Evolutionary conservation across 37 sponge, comb jelly and placozoan genomes (phyloP).

Genomic region (Ephydatia muelleri): DNA sequence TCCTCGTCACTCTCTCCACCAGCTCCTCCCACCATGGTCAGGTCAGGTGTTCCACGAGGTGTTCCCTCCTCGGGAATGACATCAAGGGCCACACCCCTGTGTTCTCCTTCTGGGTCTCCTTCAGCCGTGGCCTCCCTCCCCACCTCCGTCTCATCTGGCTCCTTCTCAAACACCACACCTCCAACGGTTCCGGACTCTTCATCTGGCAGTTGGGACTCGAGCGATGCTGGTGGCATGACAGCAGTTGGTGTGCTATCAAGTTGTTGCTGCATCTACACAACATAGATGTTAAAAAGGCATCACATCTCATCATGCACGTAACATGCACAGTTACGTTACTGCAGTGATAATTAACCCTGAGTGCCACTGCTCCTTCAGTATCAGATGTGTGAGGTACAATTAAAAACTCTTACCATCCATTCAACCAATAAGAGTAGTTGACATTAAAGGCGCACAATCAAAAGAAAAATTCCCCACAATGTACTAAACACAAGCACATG

Average conservation of each 20-base stretch:
- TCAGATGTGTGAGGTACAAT: too few relatives aligned
- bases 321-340: too few relatives aligned
- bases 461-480: too few relatives aligned
- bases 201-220: background rate
- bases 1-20: background rate
- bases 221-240: background rate
- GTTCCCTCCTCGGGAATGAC: slow-evolving; percentile 30
- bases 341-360: too few relatives aligned
- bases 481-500: too few relatives aligned
- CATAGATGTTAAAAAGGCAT: background rate
- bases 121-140: slow-evolving; percentile 15
- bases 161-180: slow-evolving; percentile 13
- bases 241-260: background rate
- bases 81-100: background rate
- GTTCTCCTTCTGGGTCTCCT: background rate
- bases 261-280: background rate
- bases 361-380: too few relatives aligned
- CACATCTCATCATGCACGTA: background rate
- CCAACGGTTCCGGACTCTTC: slow-evolving; percentile 14
- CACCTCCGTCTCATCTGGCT: slow-evolving; percentile 1
- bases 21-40: background rate
- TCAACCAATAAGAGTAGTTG: too few relatives aligned
- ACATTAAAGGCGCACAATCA: too few relatives aligned
- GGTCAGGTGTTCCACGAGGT: background rate
- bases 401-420: too few relatives aligned